A percentile compares a stretch with the other conserved stretches of the same genome.
These are phyloP conservation scores for Capitulum mitella DNA, from an alignment of 2,888 invertebrate genomes.

Conservation along the genomic window DNA sequence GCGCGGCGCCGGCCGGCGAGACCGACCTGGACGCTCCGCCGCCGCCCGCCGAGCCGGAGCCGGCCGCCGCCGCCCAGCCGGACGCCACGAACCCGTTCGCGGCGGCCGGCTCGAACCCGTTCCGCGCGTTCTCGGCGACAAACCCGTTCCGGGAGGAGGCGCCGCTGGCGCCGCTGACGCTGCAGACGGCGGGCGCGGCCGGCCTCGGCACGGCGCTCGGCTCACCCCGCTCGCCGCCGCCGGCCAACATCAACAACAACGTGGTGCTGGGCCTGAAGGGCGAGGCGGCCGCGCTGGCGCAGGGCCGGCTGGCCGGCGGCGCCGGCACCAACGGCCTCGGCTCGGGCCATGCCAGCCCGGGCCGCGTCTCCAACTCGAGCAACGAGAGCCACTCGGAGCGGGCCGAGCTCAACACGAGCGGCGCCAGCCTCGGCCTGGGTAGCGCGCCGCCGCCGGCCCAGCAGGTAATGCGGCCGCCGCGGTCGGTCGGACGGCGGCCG, in stretches of 20 bases:
- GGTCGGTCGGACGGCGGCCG: no score
- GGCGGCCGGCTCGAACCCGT: not conserved
- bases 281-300: not conserved
- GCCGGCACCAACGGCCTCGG: not conserved
- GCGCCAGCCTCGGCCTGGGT: constrained; percentile 3
- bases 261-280: not conserved
- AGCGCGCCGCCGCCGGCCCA: no score
- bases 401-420: not conserved
- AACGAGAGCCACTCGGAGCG: constrained; percentile 10
- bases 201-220: not conserved
- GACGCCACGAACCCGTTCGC: not conserved
- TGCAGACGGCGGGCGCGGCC: not conserved
- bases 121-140: constrained; percentile 10
- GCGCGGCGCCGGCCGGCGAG: not conserved
- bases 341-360: not conserved
- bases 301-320: not conserved
- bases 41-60: not conserved
- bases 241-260: constrained; percentile 23
- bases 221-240: not conserved
- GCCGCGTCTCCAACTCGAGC: constrained; percentile 3
- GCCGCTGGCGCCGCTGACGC: not conserved
- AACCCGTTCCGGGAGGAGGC: constrained; percentile 20
- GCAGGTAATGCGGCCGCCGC: no score
- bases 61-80: not conserved
- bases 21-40: constrained; percentile 19